Evolutionary conservation across 2,113 vertebrate genomes (phyloP).

Genomic region (Notothenia coriiceps): DNA sequence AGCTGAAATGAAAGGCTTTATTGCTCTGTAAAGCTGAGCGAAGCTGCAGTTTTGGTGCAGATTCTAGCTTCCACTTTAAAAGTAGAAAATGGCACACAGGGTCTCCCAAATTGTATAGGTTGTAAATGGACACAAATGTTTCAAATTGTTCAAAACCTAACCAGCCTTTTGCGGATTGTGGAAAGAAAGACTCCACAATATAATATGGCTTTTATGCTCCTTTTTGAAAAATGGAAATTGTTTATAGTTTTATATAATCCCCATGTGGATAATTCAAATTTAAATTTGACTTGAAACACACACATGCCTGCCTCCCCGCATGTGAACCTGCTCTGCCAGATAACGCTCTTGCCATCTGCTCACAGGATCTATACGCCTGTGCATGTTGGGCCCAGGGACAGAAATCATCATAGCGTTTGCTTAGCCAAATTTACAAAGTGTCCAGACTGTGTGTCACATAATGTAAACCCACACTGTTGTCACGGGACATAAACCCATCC

Average conservation of each 20-base stretch:
- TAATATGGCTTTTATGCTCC: background rate
- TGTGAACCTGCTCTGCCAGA: slow-evolving; percentile 50
- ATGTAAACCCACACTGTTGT: background rate
- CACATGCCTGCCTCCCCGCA: background rate
- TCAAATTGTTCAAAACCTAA: background rate
- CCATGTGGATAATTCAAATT: background rate
- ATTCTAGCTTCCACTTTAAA: background rate
- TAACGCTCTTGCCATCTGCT: slow-evolving; percentile 37
- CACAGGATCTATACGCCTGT: slow-evolving; percentile 7
- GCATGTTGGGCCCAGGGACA: slow-evolving; percentile 14
- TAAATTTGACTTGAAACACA: background rate
- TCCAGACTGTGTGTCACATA: slow-evolving; percentile 25
- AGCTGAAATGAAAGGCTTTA: too few relatives aligned
- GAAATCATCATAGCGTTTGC: slow-evolving; percentile 34
- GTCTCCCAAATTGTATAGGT: background rate
- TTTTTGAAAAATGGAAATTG: background rate
- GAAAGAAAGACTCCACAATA: background rate
- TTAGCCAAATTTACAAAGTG: slow-evolving; percentile 46
- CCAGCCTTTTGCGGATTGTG: background rate
- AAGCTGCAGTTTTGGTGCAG: background rate
- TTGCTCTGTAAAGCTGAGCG: background rate
- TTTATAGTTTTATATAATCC: too few relatives aligned
- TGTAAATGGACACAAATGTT: background rate
- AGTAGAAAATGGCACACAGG: background rate
- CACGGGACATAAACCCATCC: slow-evolving; percentile 28